Evolutionary conservation across 1,140 invertebrate species (phyloP).

Genomic region (Drosophila albomicans): DNA sequence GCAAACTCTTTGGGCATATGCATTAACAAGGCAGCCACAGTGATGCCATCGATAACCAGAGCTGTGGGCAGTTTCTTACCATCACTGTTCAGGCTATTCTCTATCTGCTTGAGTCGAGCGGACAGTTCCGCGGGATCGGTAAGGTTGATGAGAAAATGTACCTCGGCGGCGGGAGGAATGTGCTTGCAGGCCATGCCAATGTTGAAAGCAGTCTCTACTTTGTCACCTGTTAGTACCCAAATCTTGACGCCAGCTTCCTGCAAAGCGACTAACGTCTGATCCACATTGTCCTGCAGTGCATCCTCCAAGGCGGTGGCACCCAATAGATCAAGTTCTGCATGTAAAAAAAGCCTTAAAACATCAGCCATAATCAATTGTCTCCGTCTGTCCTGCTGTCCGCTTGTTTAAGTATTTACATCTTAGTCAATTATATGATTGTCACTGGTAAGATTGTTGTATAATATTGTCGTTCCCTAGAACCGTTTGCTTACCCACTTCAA

Average conservation of each 20-base stretch:
- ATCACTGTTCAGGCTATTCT: background rate
- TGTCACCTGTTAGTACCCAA: conserved; percentile 93
- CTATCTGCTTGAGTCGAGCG: conserved; percentile 55
- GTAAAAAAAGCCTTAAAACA: background rate
- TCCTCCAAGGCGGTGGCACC: conserved; percentile 94
- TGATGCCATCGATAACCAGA: conserved; percentile 89
- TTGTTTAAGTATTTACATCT: background rate
- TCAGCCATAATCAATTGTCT: background rate
- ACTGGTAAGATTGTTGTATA: too few relatives aligned
- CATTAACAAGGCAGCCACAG: conserved; percentile 86
- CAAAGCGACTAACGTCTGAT: conserved; percentile 90
- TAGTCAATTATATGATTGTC: too few relatives aligned
- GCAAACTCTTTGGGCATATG: conserved; percentile 85
- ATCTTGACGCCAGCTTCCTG: conserved; percentile 90
- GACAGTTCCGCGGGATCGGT: conserved; percentile 76
- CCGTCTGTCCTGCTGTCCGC: too few relatives aligned
- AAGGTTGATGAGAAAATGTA: conserved; percentile 87
- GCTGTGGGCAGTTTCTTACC: conserved; percentile 83
- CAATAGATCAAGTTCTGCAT: conserved; percentile 87
- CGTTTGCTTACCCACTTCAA: conserved; percentile 63
- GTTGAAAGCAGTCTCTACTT: conserved; percentile 92
- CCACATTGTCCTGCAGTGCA: conserved; percentile 91
- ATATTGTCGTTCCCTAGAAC: too few relatives aligned
- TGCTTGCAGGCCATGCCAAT: conserved; percentile 91
- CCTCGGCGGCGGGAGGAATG: conserved; percentile 88